Evolutionary conservation across 2,113 vertebrate species (phyloP).

Genomic region (Ornithorhynchus anatinus): DNA sequence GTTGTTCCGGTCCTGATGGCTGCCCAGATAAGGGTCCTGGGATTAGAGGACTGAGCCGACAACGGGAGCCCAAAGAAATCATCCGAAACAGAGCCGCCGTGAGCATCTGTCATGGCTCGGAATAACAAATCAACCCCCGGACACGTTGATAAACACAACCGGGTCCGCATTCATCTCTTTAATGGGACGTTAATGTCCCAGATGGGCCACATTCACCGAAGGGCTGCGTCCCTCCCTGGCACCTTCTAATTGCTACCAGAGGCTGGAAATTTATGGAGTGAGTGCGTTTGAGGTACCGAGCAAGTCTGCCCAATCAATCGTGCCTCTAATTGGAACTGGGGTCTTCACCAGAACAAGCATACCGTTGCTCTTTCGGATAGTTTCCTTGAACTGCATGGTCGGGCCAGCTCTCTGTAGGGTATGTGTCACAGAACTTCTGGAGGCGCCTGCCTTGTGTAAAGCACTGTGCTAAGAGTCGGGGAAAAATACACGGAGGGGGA

Average conservation of each 20-base stretch:
- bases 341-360: conserved; percentile 46
- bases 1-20: no score
- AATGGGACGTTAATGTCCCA: conserved; percentile 71
- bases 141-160: conserved; percentile 56
- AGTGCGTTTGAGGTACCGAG: conserved; percentile 49
- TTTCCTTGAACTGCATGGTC: conserved; percentile 2
- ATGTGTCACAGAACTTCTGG: background rate
- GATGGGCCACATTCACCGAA: conserved; percentile 62
- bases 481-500: background rate
- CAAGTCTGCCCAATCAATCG: conserved; percentile 55
- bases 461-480: background rate
- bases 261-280: conserved; percentile 64
- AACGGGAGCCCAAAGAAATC: conserved; percentile 31
- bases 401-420: conserved; percentile 15
- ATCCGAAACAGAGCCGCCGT: conserved; percentile 28
- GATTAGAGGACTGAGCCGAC: conserved; percentile 30
- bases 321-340: conserved; percentile 54
- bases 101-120: conserved; percentile 52
- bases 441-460: background rate
- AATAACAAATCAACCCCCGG: conserved; percentile 38
- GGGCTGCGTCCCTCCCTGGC: conserved; percentile 64
- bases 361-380: conserved; percentile 30
- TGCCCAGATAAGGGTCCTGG: background rate
- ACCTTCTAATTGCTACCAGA: conserved; percentile 65
- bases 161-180: conserved; percentile 67